phyloP scores from a whole-genome alignment of 1,140 invertebrate species.

The Potamilus streckersoni region DNA sequence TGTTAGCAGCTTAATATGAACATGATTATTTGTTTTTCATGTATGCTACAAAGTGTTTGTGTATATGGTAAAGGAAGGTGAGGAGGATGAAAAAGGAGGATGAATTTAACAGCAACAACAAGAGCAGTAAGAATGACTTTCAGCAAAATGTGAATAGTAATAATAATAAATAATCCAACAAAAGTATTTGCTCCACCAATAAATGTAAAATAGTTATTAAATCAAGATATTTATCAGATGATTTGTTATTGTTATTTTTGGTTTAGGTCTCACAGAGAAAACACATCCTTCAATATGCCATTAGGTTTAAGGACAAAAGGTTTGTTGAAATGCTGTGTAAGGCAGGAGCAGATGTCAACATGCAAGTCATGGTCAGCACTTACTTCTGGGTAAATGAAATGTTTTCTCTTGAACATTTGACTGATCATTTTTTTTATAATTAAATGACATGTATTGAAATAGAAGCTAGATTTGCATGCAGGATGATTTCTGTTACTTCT shows the following conservation, averaged over 20 bases:
- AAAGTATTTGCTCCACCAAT: too few relatives aligned
- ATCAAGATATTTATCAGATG: neutral
- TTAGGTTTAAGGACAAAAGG: conserved; percentile 42
- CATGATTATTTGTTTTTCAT: too few relatives aligned
- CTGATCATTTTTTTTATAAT: conserved; percentile 2
- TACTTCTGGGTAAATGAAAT: conserved; percentile 47
- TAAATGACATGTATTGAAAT: neutral
- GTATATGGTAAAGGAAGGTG: too few relatives aligned
- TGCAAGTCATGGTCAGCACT: conserved; percentile 46
- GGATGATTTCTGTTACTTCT: too few relatives aligned
- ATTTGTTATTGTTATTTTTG: neutral
- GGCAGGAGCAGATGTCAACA: conserved; percentile 58
- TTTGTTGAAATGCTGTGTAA: conserved; percentile 55
- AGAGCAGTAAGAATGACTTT: too few relatives aligned
- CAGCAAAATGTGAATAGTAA: too few relatives aligned
- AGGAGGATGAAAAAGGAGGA: too few relatives aligned
- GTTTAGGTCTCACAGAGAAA: conserved; percentile 43
- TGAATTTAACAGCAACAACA: too few relatives aligned
- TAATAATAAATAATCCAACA: too few relatives aligned
- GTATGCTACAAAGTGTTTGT: too few relatives aligned
- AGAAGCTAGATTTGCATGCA: too few relatives aligned
- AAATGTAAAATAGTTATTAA: neutral
- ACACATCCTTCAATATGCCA: conserved; percentile 59
- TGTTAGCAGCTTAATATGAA: too few relatives aligned
- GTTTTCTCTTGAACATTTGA: neutral